Base-by-base conservation (phyloP, 2,113 vertebrate genomes). In the Terrapene triunguis region DNA sequence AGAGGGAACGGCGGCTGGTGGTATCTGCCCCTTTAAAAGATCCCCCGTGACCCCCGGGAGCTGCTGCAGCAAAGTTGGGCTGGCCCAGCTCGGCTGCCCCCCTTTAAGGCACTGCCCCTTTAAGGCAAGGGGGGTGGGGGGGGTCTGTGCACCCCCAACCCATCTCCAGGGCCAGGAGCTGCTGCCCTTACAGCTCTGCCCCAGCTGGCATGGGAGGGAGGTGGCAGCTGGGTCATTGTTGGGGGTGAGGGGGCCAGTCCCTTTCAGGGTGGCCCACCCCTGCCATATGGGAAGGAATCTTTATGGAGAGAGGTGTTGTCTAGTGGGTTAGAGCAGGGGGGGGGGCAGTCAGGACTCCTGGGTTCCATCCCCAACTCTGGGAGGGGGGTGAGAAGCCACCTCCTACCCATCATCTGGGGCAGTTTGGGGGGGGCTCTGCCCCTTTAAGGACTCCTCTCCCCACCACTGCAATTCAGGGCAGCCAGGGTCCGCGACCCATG, bases 401-500 rank as follows among this genome's bases (percentile, higher is more conserved):
- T n/a, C 65, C 35, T 69, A 35, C 65, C 35, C 65, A 38, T 38
- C n/a, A 72, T 21, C 65, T 21, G 16, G 65, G 65, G 35, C 65
- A 22, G 65, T 69, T 38, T 38, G 8, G 17, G 62, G 62, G 35
- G 35, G n/a, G 32, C 9, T 22, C 35, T 72, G 65, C 35, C 65
- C n/a, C n/a, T 72, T 38, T 72, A 76, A 76, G 72, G 72, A 27
- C 38, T 27, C 42, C 42, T 44, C 42, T 76, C 65, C 65, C 16
- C 65, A n/a, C 16, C 35, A 22, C n/a, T 38, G 8, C 57, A 59
- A 17, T 72, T 5, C 8, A 2, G n/a, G 59, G 65, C 65, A 72
- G 65, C 19, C 19, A 10, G 65, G 35, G 65, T 2, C 5, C 9
- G 16, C 1, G 19, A 72, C 9, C 17, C 9, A 5, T 2, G 4